phyloP scores from a whole-genome alignment of 2,113 vertebrate species.

The Microcebus ravelobensis region DNA sequence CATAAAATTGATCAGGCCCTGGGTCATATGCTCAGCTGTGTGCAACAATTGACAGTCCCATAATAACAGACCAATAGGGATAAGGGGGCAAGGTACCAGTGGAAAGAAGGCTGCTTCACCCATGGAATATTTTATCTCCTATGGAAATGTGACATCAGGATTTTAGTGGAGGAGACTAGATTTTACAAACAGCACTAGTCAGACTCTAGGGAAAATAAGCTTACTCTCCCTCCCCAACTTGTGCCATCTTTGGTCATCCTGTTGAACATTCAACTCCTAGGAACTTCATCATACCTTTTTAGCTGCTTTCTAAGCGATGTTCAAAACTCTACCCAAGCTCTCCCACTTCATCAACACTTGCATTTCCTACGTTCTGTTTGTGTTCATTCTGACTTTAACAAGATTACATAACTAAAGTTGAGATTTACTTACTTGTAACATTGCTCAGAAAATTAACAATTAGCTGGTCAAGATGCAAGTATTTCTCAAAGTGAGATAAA shows the following conservation, averaged over 20 bases:
- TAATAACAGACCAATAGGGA: not conserved
- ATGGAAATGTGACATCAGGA: slow-evolving; percentile 59
- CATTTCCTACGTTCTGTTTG: not conserved
- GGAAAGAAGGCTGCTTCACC: not conserved
- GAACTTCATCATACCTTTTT: not conserved
- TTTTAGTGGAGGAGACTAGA: slow-evolving; percentile 62
- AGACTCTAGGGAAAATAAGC: not conserved
- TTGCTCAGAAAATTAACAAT: not conserved
- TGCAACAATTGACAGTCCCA: not conserved
- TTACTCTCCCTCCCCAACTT: not conserved
- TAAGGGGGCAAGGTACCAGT: not conserved
- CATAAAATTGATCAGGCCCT: not conserved
- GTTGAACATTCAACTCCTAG: not conserved
- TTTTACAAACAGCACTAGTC: not conserved
- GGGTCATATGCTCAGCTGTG: not conserved
- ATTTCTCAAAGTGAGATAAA: not conserved
- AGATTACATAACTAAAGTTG: not conserved
- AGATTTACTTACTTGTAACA: not conserved
- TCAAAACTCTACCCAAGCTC: not conserved
- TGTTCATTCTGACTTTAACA: not conserved
- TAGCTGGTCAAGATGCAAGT: not conserved
- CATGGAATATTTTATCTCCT: not conserved
- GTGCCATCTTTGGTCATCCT: not conserved
- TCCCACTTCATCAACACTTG: not conserved
- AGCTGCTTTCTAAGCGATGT: not conserved